Percentiles rank a stretch among this genome's conserved stretches.
These are phyloP conservation scores for Zele albiditarsus DNA, from an alignment of 2,888 invertebrate genomes.

Conservation along the genomic window DNA sequence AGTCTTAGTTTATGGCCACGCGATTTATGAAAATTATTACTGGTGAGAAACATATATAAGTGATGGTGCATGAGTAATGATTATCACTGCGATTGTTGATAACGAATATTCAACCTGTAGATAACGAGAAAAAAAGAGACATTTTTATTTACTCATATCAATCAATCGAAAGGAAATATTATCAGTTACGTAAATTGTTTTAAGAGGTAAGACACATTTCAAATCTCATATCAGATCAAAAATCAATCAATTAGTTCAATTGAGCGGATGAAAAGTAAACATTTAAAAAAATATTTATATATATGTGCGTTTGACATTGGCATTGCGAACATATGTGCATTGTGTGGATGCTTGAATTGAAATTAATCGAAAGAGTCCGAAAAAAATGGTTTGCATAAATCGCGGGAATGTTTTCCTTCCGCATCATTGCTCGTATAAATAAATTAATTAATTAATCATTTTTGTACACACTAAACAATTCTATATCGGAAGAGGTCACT, in stretches of 20 bases:
- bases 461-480: neutral
- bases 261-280: neutral
- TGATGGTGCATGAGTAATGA: neutral
- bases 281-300: neutral
- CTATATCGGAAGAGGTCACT: neutral
- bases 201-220: neutral
- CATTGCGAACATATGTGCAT: neutral
- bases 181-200: slow-evolving; percentile 2
- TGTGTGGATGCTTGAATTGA: neutral
- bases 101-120: neutral
- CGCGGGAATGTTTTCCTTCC: neutral
- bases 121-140: neutral
- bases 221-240: neutral
- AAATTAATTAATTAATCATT: neutral
- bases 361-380: neutral
- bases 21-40: neutral
- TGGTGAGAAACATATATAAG: slow-evolving; percentile 3
- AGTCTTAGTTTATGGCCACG: slow-evolving; percentile 36
- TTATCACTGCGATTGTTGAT: neutral
- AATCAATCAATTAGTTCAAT: neutral
- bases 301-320: neutral
- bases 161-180: neutral
- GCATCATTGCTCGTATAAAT: neutral
- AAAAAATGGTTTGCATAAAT: neutral
- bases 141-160: neutral